These are phyloP conservation scores for Luperina testacea DNA, from an alignment of 2,888 invertebrate genomes.

Conservation along the genomic window DNA sequence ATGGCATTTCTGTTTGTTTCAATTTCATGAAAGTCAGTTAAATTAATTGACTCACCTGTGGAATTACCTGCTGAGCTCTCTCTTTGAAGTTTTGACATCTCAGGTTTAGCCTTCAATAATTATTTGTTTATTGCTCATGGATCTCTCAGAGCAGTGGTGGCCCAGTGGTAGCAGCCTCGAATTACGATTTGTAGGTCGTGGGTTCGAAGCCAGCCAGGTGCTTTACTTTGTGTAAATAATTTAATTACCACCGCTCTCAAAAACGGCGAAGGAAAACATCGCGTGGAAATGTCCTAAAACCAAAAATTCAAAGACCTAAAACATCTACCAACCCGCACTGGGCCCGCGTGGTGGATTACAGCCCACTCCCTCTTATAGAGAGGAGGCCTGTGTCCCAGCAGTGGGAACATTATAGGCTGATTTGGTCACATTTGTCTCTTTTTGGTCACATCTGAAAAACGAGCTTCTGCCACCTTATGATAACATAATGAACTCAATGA, in stretches of 20 bases:
- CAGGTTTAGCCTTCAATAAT: not conserved
- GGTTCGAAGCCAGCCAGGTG: not conserved
- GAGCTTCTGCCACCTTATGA: not conserved
- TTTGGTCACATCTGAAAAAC: not conserved
- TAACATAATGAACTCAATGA: not conserved
- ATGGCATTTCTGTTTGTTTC: constrained; percentile 15
- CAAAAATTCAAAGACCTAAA: not conserved
- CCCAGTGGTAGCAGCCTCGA: too few relatives aligned
- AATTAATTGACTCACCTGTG: not conserved
- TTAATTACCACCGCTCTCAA: not conserved
- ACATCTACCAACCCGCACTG: not conserved
- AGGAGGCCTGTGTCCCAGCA: not conserved
- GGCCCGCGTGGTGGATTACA: not conserved
- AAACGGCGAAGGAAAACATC: not conserved
- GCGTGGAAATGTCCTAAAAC: not conserved
- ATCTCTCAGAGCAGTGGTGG: not conserved
- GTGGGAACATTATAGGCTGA: not conserved
- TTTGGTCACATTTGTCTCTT: not conserved
- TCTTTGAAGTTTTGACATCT: not conserved
- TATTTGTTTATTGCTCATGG: too few relatives aligned
- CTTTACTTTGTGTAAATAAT: not conserved
- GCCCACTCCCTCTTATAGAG: not conserved
- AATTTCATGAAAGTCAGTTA: not conserved
- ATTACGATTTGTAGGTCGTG: not conserved
- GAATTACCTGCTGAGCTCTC: not conserved